phyloP scores from a whole-genome alignment of 92 coral and sea anemone species.

The Montipora capitata region DNA sequence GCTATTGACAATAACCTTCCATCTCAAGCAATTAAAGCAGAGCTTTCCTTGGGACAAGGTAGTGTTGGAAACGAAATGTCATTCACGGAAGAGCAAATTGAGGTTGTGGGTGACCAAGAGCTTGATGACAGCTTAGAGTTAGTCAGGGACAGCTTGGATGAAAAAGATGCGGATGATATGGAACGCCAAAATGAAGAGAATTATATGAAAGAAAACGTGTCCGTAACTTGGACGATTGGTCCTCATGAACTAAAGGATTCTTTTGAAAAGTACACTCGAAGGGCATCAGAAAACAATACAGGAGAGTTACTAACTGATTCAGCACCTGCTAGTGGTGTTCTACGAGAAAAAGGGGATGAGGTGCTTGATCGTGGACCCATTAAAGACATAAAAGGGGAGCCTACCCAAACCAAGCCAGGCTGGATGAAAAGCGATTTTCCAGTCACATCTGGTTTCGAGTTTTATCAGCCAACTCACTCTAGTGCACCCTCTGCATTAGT shows the following conservation, averaged over 20 bases:
- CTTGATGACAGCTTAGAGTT: conserved; percentile 76
- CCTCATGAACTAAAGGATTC: conserved; percentile 25
- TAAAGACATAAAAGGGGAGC: not conserved
- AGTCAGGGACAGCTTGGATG: conserved; percentile 81
- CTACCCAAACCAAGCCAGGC: conserved; percentile 4
- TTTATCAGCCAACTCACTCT: conserved; percentile 1
- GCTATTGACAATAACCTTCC: not conserved
- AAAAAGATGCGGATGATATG: not conserved
- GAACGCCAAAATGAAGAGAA: not conserved
- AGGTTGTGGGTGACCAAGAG: conserved; percentile 17
- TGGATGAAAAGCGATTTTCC: not conserved
- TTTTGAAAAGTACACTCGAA: conserved; percentile 10
- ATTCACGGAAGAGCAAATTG: not conserved
- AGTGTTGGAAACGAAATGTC: not conserved
- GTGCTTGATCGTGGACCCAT: not conserved
- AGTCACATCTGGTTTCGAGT: conserved; percentile 6
- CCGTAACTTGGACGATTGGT: conserved; percentile 18
- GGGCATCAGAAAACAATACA: conserved; percentile 15
- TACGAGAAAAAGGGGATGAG: not conserved
- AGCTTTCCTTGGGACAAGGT: conserved; percentile 6
- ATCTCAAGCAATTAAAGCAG: not conserved
- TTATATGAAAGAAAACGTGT: not conserved
- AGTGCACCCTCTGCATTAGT: not conserved
- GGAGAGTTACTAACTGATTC: not conserved
- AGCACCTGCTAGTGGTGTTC: not conserved